phyloP scores from a whole-genome alignment of 2,113 vertebrate genomes.

The Chionodraco myersi region DNA sequence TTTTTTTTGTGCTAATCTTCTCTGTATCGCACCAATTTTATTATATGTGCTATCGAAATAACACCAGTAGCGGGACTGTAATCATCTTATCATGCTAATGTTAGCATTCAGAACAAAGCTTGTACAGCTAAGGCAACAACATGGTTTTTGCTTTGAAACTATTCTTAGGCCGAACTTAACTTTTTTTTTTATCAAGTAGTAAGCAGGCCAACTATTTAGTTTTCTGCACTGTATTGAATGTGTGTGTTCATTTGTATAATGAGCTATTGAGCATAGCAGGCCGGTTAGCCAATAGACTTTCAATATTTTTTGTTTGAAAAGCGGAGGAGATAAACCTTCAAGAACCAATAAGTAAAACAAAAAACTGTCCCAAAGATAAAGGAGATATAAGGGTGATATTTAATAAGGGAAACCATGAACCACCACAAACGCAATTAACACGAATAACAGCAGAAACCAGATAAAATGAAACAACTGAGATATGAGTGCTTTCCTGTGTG shows the following conservation, averaged over 20 bases:
- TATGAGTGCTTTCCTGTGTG: neutral
- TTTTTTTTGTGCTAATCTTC: too few species aligned
- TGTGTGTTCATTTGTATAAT: neutral
- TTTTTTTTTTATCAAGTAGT: too few species aligned
- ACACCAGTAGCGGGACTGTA: neutral
- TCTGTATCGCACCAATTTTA: too few species aligned
- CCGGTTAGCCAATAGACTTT: neutral
- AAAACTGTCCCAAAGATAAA: neutral
- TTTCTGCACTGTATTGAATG: too few species aligned
- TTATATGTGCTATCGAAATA: too few species aligned
- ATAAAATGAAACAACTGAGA: neutral
- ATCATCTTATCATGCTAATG: neutral
- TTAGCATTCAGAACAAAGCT: too few species aligned
- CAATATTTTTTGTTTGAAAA: constrained; percentile 4
- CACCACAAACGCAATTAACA: neutral
- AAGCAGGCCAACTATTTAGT: too few species aligned
- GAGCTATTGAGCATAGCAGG: neutral
- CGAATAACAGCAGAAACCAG: neutral
- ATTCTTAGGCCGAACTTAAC: too few species aligned
- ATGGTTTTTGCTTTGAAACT: neutral
- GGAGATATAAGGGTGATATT: neutral
- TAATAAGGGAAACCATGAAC: neutral
- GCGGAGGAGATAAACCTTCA: neutral
- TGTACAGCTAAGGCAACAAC: neutral
- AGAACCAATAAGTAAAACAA: neutral